Evolutionary conservation across 2,113 vertebrate genomes (phyloP).

Genomic region (Prinia subflava): DNA sequence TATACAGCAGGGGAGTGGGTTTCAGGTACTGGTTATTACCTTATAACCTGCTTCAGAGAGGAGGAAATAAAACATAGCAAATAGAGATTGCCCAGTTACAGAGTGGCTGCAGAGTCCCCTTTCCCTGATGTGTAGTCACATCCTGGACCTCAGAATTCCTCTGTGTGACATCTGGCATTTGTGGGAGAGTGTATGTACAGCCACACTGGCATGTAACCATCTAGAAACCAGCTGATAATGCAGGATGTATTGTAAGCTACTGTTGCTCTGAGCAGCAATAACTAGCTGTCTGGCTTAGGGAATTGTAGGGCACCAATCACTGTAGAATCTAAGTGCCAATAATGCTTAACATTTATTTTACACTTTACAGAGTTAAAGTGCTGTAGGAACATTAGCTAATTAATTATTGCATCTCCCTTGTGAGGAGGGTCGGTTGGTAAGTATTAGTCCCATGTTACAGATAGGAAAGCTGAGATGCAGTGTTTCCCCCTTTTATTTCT

Average conservation of each 20-base stretch:
- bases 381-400: conserved; percentile 66
- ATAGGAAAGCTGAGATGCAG: conserved; percentile 55
- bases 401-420: conserved; percentile 66
- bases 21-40: neutral
- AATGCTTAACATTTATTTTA: conserved; percentile 70
- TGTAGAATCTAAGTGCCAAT: conserved; percentile 68
- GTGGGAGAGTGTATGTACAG: neutral
- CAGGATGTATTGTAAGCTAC: conserved; percentile 1
- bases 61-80: neutral
- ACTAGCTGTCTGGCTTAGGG: conserved; percentile 58
- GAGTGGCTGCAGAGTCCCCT: neutral
- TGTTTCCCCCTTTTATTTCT: conserved; percentile 46
- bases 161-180: neutral
- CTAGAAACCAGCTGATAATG: conserved; percentile 26
- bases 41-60: neutral
- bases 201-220: neutral
- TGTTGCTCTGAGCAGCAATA: conserved; percentile 54
- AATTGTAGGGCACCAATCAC: conserved; percentile 67
- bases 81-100: neutral
- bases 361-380: conserved; percentile 67
- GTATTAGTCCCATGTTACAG: conserved; percentile 59
- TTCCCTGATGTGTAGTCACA: neutral
- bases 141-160: neutral
- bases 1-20: neutral
- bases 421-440: conserved; percentile 51